Evolutionary conservation across 2,797 vertebrate genomes (phyloP), one percentile per base, ranked within the genome.

Genomic region (Buceros bicornis): DNA sequence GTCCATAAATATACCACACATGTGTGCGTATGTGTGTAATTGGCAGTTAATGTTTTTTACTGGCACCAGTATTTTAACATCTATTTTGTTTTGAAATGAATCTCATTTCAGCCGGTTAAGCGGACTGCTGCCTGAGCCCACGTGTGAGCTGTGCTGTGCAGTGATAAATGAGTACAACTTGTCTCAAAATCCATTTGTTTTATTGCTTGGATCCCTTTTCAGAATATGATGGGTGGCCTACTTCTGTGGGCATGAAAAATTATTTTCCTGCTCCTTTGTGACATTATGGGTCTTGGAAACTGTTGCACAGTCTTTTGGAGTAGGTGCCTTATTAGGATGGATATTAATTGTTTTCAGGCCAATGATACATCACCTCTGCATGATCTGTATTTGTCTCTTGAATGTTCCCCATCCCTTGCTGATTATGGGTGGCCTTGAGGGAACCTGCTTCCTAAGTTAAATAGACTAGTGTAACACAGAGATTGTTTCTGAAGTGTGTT

Each of bases 201-300:
- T 91, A 87, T 90, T 73, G 20, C 82, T 67, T 93, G 43, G 35
- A 53, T 90, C 64, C 35, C 58, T 51, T 61, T 87, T 73, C 57
- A 80, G 74, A 94, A 82, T 94, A 73, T 93, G 97, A 97, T 77
- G 86, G 85, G 72, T 97, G 97, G 95, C 97, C 97, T 98, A 97
- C 57, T 98, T 98, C 80, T 89, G 31, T 53, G 69, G 60, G 40
- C 76, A 95, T 98, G 97, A 98, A 98, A 97, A 98, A 98, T 97
- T 90, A 77, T 87, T 96, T 97, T 97, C 71, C 87, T 84, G 24
- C 93, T 96, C 78, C 78, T 90, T 78, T 92, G 26, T 97, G 96
- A 96, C 95, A 91, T 94, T 93, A 70, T 40, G 77, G 90, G 67
- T 90, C 16, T 72, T 74, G 94, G 82, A 96, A 96, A 91, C 89